phyloP scores from a whole-genome alignment of 2,888 invertebrate genomes.

The Chrysolina americana region DNA sequence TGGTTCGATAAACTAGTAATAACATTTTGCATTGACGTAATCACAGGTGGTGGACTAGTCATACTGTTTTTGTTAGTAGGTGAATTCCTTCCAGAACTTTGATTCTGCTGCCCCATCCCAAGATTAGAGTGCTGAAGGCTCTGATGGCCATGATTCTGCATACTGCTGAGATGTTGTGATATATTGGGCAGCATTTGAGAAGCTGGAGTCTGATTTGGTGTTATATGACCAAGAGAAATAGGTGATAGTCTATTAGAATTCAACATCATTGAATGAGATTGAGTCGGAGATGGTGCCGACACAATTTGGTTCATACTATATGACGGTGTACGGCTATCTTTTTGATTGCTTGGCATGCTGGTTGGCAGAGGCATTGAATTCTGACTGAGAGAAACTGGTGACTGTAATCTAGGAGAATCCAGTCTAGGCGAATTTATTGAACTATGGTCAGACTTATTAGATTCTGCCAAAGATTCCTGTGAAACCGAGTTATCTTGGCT shows the following conservation, averaged over 20 bases:
- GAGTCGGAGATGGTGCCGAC: slow-evolving; percentile 49
- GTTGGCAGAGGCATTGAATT: slow-evolving; percentile 45
- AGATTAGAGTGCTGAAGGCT: slow-evolving; percentile 27
- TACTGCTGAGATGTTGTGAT: slow-evolving; percentile 46
- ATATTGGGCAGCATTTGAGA: slow-evolving; percentile 51
- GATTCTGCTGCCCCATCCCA: slow-evolving; percentile 30
- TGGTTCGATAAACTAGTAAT: slow-evolving; percentile 27
- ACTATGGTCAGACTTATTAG: slow-evolving; percentile 58
- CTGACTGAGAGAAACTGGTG: slow-evolving; percentile 47
- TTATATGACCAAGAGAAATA: slow-evolving; percentile 38
- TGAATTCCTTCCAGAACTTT: slow-evolving; percentile 26
- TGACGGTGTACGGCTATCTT: slow-evolving; percentile 43
- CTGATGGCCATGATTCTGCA: slow-evolving; percentile 41
- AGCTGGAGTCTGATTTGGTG: slow-evolving; percentile 46
- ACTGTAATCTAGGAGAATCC: slow-evolving; percentile 51
- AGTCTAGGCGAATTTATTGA: slow-evolving; percentile 52
- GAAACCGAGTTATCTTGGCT: slow-evolving; percentile 65
- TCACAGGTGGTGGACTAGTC: slow-evolving; percentile 39
- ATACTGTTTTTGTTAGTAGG: slow-evolving; percentile 37
- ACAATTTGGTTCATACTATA: slow-evolving; percentile 41
- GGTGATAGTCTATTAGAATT: slow-evolving; percentile 47
- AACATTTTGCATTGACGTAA: slow-evolving; percentile 36
- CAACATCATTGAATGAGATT: slow-evolving; percentile 49
- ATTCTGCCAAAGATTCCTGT: slow-evolving; percentile 63
- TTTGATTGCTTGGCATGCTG: slow-evolving; percentile 40